These are phyloP conservation scores for Lamellibrachia luymesi DNA, from an alignment of 1,140 invertebrate species.

Conservation along the genomic window DNA sequence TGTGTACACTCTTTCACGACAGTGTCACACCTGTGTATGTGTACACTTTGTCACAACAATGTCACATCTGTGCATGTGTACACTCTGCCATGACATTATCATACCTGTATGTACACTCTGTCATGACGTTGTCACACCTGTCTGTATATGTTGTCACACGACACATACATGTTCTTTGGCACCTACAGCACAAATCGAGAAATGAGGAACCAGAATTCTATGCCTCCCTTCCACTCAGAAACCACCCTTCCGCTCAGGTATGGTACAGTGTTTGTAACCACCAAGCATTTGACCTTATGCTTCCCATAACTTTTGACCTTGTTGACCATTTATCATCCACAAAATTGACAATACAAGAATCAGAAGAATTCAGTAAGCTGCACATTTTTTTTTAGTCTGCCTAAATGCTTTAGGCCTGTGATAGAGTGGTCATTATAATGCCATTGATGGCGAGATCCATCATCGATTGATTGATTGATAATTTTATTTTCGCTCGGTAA, in stretches of 20 bases:
- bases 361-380: neutral
- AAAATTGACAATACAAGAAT: neutral
- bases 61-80: no score
- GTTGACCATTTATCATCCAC: neutral
- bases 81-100: neutral
- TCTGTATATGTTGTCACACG: no score
- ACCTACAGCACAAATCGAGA: neutral
- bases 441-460: neutral
- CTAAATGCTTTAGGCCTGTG: constrained; percentile 7
- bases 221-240: neutral
- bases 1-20: no score
- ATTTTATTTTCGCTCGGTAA: no score
- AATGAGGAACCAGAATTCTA: neutral
- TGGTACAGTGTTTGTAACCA: constrained; percentile 23
- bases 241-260: constrained; percentile 24
- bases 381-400: constrained; percentile 17
- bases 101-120: neutral
- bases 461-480: no score
- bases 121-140: neutral
- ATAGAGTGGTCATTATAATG: neutral
- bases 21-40: no score
- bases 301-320: constrained; percentile 28
- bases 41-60: no score
- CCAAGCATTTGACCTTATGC: constrained; percentile 26
- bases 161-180: neutral